Evolutionary conservation across 2,797 vertebrate species (phyloP).

Genomic region (Otolemur crassicaudatus): DNA sequence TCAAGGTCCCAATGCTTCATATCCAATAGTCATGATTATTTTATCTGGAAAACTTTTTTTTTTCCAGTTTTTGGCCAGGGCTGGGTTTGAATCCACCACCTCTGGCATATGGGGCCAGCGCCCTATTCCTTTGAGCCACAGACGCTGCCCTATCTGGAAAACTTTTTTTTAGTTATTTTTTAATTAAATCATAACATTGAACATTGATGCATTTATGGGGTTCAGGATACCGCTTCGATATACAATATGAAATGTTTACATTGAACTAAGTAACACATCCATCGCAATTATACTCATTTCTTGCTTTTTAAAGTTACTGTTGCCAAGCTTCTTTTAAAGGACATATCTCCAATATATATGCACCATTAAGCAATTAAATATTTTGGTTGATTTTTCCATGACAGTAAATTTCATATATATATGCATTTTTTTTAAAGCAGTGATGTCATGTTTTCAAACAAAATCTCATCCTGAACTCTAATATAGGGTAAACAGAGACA

Average conservation of each 20-base stretch:
- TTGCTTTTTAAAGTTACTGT: not conserved
- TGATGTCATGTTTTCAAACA: slow-evolving; percentile 8
- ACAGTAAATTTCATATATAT: not conserved
- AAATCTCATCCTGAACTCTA: slow-evolving; percentile 16
- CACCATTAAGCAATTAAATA: slow-evolving; percentile 9
- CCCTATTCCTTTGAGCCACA: no score
- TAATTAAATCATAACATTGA: no score
- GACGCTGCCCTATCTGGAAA: no score
- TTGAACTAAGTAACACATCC: no score
- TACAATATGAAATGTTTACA: no score
- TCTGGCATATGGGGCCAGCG: no score
- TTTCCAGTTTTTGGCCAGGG: no score
- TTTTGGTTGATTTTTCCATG: not conserved
- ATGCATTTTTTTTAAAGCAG: not conserved
- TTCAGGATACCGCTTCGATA: no score
- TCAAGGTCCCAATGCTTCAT: not conserved
- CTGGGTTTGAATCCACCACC: no score
- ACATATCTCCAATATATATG: not conserved
- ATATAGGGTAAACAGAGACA: not conserved
- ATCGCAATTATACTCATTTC: no score
- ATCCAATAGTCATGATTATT: not conserved
- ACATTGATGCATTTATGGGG: no score
- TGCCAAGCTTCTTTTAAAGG: not conserved
- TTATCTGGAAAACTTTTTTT: slow-evolving; percentile 21
- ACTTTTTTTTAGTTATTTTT: no score